Conservation (phyloP, 2,113 vertebrate genomes). For the Catharus bicknelli region DNA sequence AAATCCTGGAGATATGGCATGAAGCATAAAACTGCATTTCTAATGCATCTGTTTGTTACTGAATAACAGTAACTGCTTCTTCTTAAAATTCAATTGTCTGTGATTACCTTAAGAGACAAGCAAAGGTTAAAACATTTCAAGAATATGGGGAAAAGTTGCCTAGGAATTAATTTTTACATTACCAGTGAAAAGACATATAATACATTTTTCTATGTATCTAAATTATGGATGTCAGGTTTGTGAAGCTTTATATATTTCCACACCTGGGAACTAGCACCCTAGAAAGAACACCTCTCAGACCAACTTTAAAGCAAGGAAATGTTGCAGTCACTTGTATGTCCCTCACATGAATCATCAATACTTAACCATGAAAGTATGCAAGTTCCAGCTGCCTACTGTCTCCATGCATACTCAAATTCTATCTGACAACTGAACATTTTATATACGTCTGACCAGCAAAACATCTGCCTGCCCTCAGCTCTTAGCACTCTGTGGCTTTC, state of each 20-base stretch:
- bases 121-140: conserved; percentile 5
- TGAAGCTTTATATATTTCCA: neutral
- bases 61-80: neutral
- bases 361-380: neutral
- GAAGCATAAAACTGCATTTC: neutral
- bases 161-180: neutral
- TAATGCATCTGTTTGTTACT: neutral
- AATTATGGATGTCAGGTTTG: neutral
- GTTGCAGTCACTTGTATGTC: neutral
- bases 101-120: neutral
- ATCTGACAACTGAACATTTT: neutral
- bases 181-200: neutral
- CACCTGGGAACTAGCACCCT: neutral
- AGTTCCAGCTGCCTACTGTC: neutral
- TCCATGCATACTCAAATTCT: neutral
- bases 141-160: neutral
- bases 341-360: neutral
- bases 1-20: neutral
- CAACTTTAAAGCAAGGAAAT: neutral
- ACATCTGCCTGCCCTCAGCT: neutral
- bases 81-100: neutral
- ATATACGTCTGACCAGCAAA: neutral
- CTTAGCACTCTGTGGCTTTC: neutral
- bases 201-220: neutral
- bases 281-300: neutral